Evolutionary conservation across 1,140 invertebrate genomes (phyloP), one percentile per base, ranked within the genome.

Genomic region (Eulimnadia texana): DNA sequence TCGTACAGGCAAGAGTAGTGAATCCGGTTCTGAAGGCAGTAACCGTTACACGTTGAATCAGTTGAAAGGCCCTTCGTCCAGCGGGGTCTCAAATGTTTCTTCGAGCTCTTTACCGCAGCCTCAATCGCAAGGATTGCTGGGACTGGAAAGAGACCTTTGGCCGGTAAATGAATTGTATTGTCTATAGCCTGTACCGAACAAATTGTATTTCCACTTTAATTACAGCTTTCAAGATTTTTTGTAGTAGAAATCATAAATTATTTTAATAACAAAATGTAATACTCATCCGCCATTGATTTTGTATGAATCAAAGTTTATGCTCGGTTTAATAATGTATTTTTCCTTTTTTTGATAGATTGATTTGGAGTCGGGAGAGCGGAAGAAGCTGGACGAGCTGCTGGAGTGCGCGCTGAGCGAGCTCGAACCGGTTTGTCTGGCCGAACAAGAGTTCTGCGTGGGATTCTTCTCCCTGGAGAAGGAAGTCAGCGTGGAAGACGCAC

Each of bases 381-480:
- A 76, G 61, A 71, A 77, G 62, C 84, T 84, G 71, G 85, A 89
- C 70, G 80, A 81, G 51, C 77, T 88, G 19, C 74, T 92, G 50
- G 87, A 92, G 69, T 80, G 83, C 70, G 84, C 93, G 20, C 74
- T 98, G 9, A 85, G 84, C 51, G 86, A 94, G 69, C 78, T 97
- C 54, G 92, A 96, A 71, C 89, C 88, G 24, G 82, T 94, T 63
- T 96, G 93, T 72, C 77, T 96, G 47, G 85, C 86, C 22, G 95
- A 99, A 72, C 94, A 98, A 75, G 84, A 93, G 65, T 98, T 98
- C 76, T 97, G 92, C 72, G 84, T 91, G 11, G 79, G 82, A 29
- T 98, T 98, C 75, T 93, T 98, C 69, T 88, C 93, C 67, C 76
- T 97, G 51, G 86, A 91, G 69, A 78, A 79, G 9, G 72, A 63